Conservation (phyloP, 2,797 vertebrate genomes). For the Decapterus maruadsi region DNA sequence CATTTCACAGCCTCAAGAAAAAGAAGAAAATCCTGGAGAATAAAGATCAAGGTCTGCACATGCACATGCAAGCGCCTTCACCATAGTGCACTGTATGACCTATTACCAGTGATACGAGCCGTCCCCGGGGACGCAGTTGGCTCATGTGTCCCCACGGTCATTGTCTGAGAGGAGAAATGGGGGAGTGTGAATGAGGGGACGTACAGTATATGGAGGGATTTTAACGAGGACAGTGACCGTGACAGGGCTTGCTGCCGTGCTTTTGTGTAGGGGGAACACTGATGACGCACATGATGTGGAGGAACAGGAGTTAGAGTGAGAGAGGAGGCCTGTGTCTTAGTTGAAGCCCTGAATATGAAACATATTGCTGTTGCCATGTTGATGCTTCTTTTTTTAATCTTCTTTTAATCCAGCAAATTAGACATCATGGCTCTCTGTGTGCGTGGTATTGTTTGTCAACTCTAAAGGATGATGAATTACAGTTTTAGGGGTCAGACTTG, state of each 20-base stretch:
- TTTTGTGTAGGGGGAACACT: conserved; percentile 38
- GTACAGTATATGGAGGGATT: conserved; percentile 7
- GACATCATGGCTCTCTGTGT: background rate
- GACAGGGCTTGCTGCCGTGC: background rate
- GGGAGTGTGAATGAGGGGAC: conserved; percentile 24
- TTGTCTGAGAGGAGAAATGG: conserved; percentile 42
- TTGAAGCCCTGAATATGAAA: background rate
- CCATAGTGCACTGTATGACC: background rate
- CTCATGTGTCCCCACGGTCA: conserved; percentile 51
- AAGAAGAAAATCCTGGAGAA: conserved; percentile 10
- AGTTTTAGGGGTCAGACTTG: background rate
- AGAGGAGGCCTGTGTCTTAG: conserved; percentile 2
- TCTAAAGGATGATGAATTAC: background rate
- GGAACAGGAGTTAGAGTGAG: background rate
- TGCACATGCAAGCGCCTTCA: background rate
- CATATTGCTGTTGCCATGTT: background rate
- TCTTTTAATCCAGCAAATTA: conserved; percentile 9
- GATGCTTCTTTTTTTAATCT: no score
- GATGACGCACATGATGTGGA: conserved; percentile 37
- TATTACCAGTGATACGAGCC: conserved; percentile 27
- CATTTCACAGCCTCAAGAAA: background rate
- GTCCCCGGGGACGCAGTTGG: conserved; percentile 12
- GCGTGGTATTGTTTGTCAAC: background rate
- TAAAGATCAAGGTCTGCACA: background rate
- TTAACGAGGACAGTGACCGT: background rate